Base-by-base conservation (phyloP, 1,140 invertebrate genomes). In the Pogonomyrmex californicus region DNA sequence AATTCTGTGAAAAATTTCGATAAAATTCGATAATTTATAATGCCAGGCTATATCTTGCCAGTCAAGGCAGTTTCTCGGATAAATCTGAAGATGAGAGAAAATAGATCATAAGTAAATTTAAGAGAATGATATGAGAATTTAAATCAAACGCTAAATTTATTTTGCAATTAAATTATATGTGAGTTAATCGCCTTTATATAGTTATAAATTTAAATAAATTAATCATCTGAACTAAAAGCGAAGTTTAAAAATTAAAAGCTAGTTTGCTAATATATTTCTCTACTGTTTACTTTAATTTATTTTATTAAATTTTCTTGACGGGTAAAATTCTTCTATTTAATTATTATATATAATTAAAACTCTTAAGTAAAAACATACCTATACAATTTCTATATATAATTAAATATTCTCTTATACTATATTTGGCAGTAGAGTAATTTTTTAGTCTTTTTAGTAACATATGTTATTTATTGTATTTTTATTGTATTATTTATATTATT, bases 21-120 rank as follows among this genome's bases (percentile, higher is more conserved):
- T 56, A 70, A 73, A 36, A 82, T 58, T 82, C 23, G 9, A n/a
- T 30, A 6, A 71, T 82, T 36, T 71, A 44, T 47, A 33, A 41
- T 10, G 41, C 41, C 0, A 36, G 23, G 14, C n/a, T 12, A 49
- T n/a, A 38, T 9, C 4, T 71, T 30, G 9, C 41, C 0, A n/a
- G n/a, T n/a, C n/a, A 2, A 33, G 4, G 9, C 4, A 33, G 9
- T 71, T 58, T 36, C 10, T 82, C 10, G 6, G n/a, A 3, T 4
- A 6, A 36, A 60, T 71, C 30, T 14, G 17, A 10, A 82, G 17
- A 82, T 82, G 30, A 73, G 14, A 79, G 47, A 1, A 82, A 73
- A 41, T 73, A 73, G 38, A 60, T 71, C 23, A 17, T 44, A 41
- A 47, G 12, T 17, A 30, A 36, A 47, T 71, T 70, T 60, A 60